Evolutionary conservation across 2,113 vertebrate genomes (phyloP).

Genomic region (Leiothrix lutea): DNA sequence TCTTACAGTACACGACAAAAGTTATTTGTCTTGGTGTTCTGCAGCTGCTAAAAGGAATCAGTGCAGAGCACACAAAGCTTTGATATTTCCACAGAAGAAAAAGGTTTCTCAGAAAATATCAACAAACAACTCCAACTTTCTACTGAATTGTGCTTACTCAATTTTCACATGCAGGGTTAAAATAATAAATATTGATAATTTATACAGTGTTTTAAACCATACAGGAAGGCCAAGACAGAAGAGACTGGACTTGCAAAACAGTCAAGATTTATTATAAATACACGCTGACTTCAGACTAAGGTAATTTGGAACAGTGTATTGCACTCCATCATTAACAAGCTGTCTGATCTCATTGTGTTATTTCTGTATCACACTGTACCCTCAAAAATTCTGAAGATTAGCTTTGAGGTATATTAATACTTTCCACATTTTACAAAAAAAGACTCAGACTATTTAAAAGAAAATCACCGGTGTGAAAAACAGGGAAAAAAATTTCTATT

Average conservation of each 20-base stretch:
- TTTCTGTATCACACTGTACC: not conserved
- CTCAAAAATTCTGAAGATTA: not conserved
- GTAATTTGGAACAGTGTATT: not conserved
- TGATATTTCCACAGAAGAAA: constrained; percentile 19
- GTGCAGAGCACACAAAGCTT: constrained; percentile 21
- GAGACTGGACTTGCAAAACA: not conserved
- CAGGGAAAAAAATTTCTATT: not conserved
- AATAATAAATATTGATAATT: not conserved
- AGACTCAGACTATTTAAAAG: not conserved
- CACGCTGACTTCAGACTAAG: not conserved
- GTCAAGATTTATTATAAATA: not conserved
- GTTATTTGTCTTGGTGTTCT: constrained; percentile 23
- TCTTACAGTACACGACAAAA: constrained; percentile 12
- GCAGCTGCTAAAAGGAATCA: constrained; percentile 47
- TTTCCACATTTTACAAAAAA: not conserved
- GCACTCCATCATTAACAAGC: not conserved
- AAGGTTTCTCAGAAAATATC: not conserved
- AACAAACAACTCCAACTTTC: constrained; percentile 24
- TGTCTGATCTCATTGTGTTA: not conserved
- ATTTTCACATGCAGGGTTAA: not conserved
- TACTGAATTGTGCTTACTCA: not conserved
- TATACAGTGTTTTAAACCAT: not conserved
- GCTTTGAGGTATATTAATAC: not conserved
- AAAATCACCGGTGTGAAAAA: not conserved
- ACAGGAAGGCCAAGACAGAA: not conserved